Conservation (phyloP, 2,797 vertebrate genomes). For the Chelidonichthys spinosus region DNA sequence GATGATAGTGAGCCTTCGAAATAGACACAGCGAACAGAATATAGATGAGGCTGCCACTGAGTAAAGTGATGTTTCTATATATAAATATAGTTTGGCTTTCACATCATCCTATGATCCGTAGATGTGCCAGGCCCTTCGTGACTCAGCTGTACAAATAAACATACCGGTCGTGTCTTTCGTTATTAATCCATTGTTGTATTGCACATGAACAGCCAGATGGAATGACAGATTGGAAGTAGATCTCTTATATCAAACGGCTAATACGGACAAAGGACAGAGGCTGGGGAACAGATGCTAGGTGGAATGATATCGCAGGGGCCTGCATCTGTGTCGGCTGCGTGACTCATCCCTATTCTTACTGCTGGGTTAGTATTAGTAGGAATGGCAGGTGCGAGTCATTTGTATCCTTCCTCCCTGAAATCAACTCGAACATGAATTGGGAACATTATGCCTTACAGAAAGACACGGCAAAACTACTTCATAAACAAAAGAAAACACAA, state of each 20-base stretch:
- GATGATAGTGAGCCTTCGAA: neutral
- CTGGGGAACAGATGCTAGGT: conserved; percentile 51
- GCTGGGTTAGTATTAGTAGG: conserved; percentile 49
- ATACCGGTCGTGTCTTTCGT: conserved; percentile 15
- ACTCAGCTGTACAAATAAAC: conserved; percentile 8
- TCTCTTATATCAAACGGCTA: conserved; percentile 42
- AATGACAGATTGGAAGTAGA: conserved; percentile 37
- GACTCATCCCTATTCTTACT: conserved; percentile 77
- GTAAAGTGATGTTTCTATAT: conserved; percentile 30
- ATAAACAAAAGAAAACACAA: neutral
- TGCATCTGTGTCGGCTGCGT: conserved; percentile 37
- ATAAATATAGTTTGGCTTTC: conserved; percentile 31
- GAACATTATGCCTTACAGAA: neutral
- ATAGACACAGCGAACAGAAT: conserved; percentile 18
- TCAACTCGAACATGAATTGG: neutral
- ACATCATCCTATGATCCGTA: conserved; percentile 18
- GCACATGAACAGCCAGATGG: conserved; percentile 20
- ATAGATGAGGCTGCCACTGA: conserved; percentile 6
- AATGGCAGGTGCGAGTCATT: conserved; percentile 53
- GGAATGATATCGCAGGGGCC: conserved; percentile 34
- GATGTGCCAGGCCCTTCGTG: conserved; percentile 9
- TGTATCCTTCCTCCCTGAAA: conserved; percentile 32
- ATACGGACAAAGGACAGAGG: conserved; percentile 34
- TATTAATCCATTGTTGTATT: conserved; percentile 27
- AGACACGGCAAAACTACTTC: neutral